These are phyloP conservation scores for Berghia stephanieae DNA, from an alignment of 1,140 invertebrate genomes.

Conservation along the genomic window DNA sequence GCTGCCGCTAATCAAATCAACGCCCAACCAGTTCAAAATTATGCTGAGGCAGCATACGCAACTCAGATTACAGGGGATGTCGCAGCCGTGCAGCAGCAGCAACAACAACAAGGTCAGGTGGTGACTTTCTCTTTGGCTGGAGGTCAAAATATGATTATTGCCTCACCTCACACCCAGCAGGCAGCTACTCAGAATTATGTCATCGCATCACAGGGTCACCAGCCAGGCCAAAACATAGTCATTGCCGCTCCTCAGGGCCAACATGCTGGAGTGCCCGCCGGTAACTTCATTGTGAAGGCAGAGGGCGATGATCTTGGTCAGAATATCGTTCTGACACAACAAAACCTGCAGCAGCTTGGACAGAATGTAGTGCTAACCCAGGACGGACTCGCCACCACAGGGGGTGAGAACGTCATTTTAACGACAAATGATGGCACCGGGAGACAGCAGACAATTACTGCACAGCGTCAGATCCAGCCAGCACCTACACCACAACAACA, in stretches of 20 bases:
- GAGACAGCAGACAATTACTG: conserved; percentile 11
- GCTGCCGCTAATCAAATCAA: not conserved
- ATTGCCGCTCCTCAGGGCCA: conserved; percentile 37
- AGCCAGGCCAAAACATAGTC: conserved; percentile 35
- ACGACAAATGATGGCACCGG: conserved; percentile 32
- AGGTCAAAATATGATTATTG: conserved; percentile 40
- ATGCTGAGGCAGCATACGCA: conserved; percentile 18
- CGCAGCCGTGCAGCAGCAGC: conserved; percentile 7
- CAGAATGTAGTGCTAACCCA: conserved; percentile 31
- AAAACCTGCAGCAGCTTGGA: conserved; percentile 36
- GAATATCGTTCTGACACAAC: conserved; percentile 37
- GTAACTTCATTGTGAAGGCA: conserved; percentile 35
- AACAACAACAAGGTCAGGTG: conserved; percentile 24
- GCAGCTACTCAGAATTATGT: conserved; percentile 37
- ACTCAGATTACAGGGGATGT: conserved; percentile 11
- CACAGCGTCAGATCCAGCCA: conserved; percentile 27
- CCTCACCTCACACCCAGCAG: conserved; percentile 36
- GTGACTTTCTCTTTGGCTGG: conserved; percentile 34
- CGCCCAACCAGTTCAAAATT: conserved; percentile 5
- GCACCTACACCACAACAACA: not conserved
- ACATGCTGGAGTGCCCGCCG: conserved; percentile 26
- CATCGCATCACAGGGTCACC: conserved; percentile 28
- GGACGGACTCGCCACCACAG: conserved; percentile 19
- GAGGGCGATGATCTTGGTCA: conserved; percentile 38
- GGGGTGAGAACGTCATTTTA: conserved; percentile 27